Conservation (phyloP, 1,140 invertebrate genomes). For the Ceratina japonica region DNA sequence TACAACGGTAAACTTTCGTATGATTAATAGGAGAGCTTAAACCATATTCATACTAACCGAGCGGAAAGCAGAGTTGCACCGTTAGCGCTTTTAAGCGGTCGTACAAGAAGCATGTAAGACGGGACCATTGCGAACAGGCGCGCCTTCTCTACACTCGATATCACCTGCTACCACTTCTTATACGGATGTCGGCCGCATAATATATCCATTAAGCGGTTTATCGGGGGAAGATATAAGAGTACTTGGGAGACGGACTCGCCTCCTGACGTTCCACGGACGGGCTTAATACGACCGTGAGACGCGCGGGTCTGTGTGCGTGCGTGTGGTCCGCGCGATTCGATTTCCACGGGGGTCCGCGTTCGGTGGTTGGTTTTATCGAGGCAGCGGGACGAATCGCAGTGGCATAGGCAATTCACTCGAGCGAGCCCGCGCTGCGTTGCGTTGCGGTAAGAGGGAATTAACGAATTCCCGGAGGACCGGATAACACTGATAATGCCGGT, state of each 20-base stretch:
- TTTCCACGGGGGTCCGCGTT: background rate
- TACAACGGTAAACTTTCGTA: no score
- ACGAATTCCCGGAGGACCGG: slow-evolving; percentile 28
- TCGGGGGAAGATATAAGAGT: slow-evolving; percentile 14
- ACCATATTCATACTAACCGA: no score
- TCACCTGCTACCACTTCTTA: background rate
- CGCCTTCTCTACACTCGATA: background rate
- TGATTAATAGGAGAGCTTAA: no score
- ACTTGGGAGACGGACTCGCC: background rate
- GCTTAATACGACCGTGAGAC: slow-evolving; percentile 8
- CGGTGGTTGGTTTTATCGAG: slow-evolving; percentile 1
- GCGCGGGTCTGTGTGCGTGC: slow-evolving; percentile 2
- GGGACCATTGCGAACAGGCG: background rate
- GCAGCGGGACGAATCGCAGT: slow-evolving; percentile 21
- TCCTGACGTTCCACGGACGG: slow-evolving; percentile 1
- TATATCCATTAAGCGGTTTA: slow-evolving; percentile 37
- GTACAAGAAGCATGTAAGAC: background rate
- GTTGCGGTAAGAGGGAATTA: slow-evolving; percentile 29
- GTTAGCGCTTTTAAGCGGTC: no score
- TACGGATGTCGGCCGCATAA: slow-evolving; percentile 7
- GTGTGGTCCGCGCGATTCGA: slow-evolving; percentile 39
- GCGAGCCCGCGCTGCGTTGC: background rate
- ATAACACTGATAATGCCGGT: background rate
- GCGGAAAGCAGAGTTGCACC: no score
- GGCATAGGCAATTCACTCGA: slow-evolving; percentile 21